These are phyloP conservation scores for Patiria pectinifera DNA, from an alignment of 53 echinoderm and acorn worm genomes.

Conservation along the genomic window DNA sequence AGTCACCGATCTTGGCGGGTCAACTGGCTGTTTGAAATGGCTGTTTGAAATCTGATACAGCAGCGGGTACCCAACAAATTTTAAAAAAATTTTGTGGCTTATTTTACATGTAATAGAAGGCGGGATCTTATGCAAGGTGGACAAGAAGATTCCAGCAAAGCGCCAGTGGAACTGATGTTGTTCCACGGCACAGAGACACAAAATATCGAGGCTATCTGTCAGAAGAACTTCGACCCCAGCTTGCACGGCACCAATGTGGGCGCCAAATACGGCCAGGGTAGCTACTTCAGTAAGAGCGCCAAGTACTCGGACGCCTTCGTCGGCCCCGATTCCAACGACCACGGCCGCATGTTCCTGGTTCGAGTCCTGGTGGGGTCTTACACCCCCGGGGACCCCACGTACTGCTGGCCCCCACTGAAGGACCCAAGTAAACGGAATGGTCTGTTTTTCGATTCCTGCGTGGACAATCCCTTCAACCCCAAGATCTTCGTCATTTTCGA, in stretches of 20 bases:
- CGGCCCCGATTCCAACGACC: not conserved
- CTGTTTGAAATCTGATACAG: too few relatives aligned
- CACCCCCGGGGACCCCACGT: not conserved
- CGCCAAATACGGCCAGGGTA: constrained; percentile 56
- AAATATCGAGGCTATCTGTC: constrained; percentile 54
- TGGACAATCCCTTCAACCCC: constrained; percentile 35
- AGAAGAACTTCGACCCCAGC: constrained; percentile 48
- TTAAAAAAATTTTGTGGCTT: too few relatives aligned
- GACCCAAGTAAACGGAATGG: not conserved
- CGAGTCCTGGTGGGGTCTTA: constrained; percentile 64
- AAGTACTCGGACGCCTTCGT: constrained; percentile 58
- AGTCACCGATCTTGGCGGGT: too few relatives aligned
- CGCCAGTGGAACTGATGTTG: constrained; percentile 24
- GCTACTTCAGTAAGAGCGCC: constrained; percentile 61
- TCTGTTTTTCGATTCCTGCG: constrained; percentile 62
- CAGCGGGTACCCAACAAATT: too few relatives aligned
- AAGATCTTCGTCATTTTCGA: constrained; percentile 67
- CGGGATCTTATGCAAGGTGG: constrained; percentile 48
- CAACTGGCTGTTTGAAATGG: too few relatives aligned
- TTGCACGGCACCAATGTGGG: constrained; percentile 60
- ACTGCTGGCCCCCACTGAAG: constrained; percentile 59
- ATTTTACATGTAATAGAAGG: constrained; percentile 20
- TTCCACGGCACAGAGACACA: constrained; percentile 59
- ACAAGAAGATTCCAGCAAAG: not conserved
- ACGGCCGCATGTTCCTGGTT: constrained; percentile 60